Conservation (phyloP, 2,113 vertebrate genomes). For the Zapornia atra region DNA sequence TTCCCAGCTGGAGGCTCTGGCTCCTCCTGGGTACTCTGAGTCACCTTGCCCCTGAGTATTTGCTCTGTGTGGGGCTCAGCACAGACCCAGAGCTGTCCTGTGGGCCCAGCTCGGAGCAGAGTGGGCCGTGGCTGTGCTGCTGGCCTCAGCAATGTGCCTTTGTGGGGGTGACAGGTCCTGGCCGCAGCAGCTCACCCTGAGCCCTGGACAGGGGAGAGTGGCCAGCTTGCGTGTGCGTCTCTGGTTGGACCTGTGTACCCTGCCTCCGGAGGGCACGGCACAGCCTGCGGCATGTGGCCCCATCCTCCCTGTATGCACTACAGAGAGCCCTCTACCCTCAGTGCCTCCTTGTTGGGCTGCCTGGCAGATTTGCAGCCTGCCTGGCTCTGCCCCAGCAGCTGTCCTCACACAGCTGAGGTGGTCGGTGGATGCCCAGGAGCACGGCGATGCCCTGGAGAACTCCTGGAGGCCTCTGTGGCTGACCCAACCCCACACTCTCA, state of each 20-base stretch:
- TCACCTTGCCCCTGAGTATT: slow-evolving; percentile 62
- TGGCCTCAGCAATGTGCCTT: slow-evolving; percentile 72
- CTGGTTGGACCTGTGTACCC: not conserved
- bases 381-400: not conserved
- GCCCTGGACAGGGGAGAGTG: not conserved
- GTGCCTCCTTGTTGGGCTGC: slow-evolving; percentile 47
- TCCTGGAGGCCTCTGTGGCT: not conserved
- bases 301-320: not conserved
- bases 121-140: not conserved
- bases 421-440: not conserved
- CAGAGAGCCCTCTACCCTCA: slow-evolving; percentile 26
- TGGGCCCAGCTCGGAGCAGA: not conserved
- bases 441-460: not conserved
- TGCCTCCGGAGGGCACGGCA: not conserved
- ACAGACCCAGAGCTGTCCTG: not conserved
- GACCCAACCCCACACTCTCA: not conserved
- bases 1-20: slow-evolving; percentile 38
- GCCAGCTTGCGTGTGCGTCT: not conserved
- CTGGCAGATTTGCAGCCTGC: not conserved
- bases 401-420: not conserved
- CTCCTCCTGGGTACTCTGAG: slow-evolving; percentile 42
- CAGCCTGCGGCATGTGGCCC: not conserved
- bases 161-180: slow-evolving; percentile 34
- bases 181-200: not conserved
- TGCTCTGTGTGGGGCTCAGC: not conserved